Conservation (phyloP, 2,888 invertebrate genomes). For the Endotricha flammealis region DNA sequence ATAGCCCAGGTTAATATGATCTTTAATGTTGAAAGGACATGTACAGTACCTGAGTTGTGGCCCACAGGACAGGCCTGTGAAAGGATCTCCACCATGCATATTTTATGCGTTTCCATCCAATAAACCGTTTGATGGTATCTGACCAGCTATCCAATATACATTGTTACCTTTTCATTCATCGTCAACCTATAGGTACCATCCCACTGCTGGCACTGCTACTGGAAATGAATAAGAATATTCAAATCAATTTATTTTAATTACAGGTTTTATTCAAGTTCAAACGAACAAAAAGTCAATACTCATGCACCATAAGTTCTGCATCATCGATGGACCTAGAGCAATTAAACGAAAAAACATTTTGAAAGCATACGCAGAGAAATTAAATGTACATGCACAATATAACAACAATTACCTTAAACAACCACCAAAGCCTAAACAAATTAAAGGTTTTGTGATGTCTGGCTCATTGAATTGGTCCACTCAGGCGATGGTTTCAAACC, state of each 20-base stretch:
- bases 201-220: no score
- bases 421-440: constrained; percentile 36
- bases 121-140: no score
- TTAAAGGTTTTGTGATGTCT: constrained; percentile 77
- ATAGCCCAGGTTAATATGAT: no score
- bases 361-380: constrained; percentile 59
- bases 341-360: constrained; percentile 55
- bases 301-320: constrained; percentile 90
- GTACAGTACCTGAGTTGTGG: no score
- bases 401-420: constrained; percentile 32
- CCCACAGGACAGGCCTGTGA: no score
- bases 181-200: no score
- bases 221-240: no score
- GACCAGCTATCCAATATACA: no score
- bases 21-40: no score
- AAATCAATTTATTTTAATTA: constrained; percentile 22
- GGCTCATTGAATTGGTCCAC: constrained; percentile 89
- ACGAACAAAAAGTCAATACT: constrained; percentile 71
- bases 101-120: no score
- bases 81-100: no score
- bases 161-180: no score
- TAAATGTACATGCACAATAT: constrained; percentile 55
- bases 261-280: constrained; percentile 72
- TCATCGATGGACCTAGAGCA: constrained; percentile 80
- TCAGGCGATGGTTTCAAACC: constrained; percentile 83